phyloP scores from a whole-genome alignment of 2,797 vertebrate genomes.

The Serranus cabrilla region DNA sequence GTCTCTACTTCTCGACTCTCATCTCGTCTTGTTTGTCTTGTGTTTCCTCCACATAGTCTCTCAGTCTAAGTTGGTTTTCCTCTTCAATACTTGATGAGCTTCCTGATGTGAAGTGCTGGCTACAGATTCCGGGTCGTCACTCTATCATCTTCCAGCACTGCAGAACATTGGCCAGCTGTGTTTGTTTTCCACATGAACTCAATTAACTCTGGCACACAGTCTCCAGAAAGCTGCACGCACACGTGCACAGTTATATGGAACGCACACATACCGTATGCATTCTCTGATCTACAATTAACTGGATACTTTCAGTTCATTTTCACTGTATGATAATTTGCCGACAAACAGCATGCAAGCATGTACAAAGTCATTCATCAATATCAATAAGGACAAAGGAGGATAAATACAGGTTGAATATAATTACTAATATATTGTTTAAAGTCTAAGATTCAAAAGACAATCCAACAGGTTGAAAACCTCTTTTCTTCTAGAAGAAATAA shows the following conservation, averaged over 20 bases:
- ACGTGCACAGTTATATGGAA: not conserved
- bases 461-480: not conserved
- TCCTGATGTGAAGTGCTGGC: constrained; percentile 64
- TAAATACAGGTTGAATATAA: not conserved
- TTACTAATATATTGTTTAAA: not conserved
- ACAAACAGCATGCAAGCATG: not conserved
- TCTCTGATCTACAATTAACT: not conserved
- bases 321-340: not conserved
- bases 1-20: constrained; percentile 6
- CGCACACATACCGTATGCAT: not conserved
- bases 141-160: constrained; percentile 42
- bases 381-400: not conserved
- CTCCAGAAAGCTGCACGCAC: constrained; percentile 17
- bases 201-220: constrained; percentile 57
- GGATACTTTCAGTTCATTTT: not conserved
- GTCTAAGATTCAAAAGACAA: not conserved
- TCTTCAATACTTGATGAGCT: constrained; percentile 72
- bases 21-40: constrained; percentile 19
- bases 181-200: constrained; percentile 71
- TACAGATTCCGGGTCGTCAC: constrained; percentile 38
- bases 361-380: not conserved
- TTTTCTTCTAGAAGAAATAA: not conserved
- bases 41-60: constrained; percentile 27
- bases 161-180: constrained; percentile 62
- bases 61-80: constrained; percentile 52